Evolutionary conservation across 1,140 invertebrate species (phyloP).

Genomic region (Lysiphlebus fabarum): DNA sequence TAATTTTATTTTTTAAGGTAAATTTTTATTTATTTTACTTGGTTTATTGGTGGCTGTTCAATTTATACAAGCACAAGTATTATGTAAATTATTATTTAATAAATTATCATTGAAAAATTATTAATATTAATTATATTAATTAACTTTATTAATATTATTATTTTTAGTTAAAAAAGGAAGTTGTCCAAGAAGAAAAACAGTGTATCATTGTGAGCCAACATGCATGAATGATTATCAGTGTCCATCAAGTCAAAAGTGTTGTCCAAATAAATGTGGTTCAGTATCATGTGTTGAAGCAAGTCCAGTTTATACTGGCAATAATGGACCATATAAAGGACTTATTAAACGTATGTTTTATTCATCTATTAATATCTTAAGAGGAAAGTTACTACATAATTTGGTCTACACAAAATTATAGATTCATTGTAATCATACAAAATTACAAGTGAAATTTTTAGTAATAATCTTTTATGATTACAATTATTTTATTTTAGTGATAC

Average conservation of each 20-base stretch:
- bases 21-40: constrained; percentile 12
- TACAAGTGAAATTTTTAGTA: too few species aligned
- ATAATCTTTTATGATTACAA: too few species aligned
- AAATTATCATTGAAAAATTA: background rate
- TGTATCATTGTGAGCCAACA: constrained; percentile 63
- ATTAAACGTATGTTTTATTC: too few species aligned
- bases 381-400: too few species aligned
- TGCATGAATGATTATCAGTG: constrained; percentile 66
- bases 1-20: constrained; percentile 14
- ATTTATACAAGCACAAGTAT: constrained; percentile 16
- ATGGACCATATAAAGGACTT: constrained; percentile 37
- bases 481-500: too few species aligned
- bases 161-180: constrained; percentile 44
- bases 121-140: background rate
- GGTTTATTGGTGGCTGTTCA: constrained; percentile 5
- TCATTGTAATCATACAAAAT: too few species aligned
- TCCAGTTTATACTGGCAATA: constrained; percentile 42
- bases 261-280: constrained; percentile 66
- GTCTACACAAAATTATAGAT: too few species aligned
- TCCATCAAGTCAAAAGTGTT: constrained; percentile 62
- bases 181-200: constrained; percentile 63
- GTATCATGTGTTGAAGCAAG: constrained; percentile 62
- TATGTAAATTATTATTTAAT: constrained; percentile 18
- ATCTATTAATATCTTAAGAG: too few species aligned
- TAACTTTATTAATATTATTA: background rate